Evolutionary conservation across 2,113 vertebrate species (phyloP), one percentile per base, ranked within the genome.

Genomic region (Ancistrus triradiatus): DNA sequence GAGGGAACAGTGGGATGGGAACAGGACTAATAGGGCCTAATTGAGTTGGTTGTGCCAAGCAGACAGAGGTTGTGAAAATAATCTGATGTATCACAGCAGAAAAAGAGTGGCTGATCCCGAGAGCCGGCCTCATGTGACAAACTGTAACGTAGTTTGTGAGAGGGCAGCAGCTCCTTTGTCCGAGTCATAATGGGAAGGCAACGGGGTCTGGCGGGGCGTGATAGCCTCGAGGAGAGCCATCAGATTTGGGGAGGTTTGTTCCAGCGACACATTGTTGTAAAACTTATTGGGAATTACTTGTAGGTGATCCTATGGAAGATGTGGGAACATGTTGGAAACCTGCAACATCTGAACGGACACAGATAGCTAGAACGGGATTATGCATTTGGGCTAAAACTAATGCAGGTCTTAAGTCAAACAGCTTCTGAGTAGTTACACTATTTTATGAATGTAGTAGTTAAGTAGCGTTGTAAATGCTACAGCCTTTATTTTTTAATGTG

Each of bases 31-130:
- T 88, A 85, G 80, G 74, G 75, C 83, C 78, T 88, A 88, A 88
- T 87, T 89, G 85, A 88, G 83, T 80, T 86, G 83, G 86, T 87
- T 84, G 81, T 87, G 82, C 81, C 76, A 86, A 83, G 85, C 83
- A 88, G 86, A 87, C 86, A 77, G 82, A 83, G 85, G 78, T 81
- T 67, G 78, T 84, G 84, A 85, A 87, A 84, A 81, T 88, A 88
- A 89, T 87, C 78, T 74, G 82, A 84, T 84, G 85, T 88, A 85
- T 86, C 86, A 87, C 83, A 87, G 81, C 74, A 86, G 82, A 88
- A 87, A 86, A 88, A 76, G 80, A 74, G 31, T 47, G 74, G 76
- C 76, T 14, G 68, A 78, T 69, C 76, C 73, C 82, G 86, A 87
- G 85, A 86, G 86, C 86, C 78, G 49, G 78, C 84, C 81, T 86